A percentile compares a stretch with the other conserved stretches of the same genome.
Conservation (phyloP, 2,888 invertebrate genomes). For the Heliothis peltigera region DNA sequence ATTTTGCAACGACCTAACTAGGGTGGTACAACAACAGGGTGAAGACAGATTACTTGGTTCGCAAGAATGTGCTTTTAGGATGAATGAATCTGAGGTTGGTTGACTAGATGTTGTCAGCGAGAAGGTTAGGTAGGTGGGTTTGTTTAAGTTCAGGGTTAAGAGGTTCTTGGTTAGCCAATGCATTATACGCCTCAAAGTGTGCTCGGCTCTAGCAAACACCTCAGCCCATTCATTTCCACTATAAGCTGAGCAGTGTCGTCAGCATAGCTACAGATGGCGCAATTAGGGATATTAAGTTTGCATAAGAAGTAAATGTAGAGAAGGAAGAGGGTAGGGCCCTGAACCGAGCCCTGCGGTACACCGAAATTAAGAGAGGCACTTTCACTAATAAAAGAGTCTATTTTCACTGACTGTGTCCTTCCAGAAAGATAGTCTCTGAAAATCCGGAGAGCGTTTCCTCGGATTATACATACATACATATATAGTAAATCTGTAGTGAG, state of each 20-base stretch:
- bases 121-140: not conserved
- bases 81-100: not conserved
- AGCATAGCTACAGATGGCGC: not conserved
- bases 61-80: constrained; percentile 1
- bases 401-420: not conserved
- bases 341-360: constrained; percentile 3
- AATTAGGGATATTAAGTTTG: not conserved
- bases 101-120: constrained; percentile 1
- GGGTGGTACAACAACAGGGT: not conserved
- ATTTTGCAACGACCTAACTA: constrained; percentile 1
- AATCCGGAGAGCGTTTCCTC: not conserved
- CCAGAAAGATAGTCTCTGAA: not conserved
- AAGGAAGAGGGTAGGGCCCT: not conserved
- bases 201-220: not conserved
- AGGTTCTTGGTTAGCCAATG: not conserved
- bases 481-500: no score
- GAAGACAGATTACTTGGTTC: not conserved
- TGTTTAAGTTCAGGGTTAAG: not conserved
- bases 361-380: not conserved
- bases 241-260: not conserved
- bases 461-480: no score
- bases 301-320: not conserved
- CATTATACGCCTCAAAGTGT: not conserved
- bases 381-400: not conserved
- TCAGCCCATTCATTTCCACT: not conserved